Evolutionary conservation across 2,797 vertebrate species (phyloP).

Genomic region (Peromyscus nudipes): DNA sequence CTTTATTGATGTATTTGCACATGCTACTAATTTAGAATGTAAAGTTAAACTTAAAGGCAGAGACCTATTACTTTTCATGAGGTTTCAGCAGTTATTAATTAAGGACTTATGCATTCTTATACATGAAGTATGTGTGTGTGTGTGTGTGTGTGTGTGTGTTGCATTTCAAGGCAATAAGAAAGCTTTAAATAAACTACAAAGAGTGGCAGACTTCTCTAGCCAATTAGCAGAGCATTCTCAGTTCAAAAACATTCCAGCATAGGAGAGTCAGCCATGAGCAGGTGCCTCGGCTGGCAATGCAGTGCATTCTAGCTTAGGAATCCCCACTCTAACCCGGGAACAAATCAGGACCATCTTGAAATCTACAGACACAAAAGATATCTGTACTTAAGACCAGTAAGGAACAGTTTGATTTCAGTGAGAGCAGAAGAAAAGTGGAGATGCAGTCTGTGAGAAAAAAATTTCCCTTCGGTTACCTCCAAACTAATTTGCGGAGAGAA

Average conservation of each 20-base stretch:
- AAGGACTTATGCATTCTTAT: conserved; percentile 29
- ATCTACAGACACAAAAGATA: neutral
- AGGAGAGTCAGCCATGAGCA: neutral
- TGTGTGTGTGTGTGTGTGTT: neutral
- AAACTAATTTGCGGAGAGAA: neutral
- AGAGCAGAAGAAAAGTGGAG: neutral
- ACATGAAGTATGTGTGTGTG: neutral
- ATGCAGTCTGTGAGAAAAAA: neutral
- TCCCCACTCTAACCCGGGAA: neutral
- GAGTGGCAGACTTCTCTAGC: neutral
- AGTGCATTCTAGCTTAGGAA: neutral
- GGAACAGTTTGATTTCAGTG: neutral
- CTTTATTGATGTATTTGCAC: conserved; percentile 1
- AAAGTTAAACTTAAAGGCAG: conserved; percentile 69
- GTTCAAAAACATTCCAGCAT: conserved; percentile 20
- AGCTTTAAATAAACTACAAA: conserved; percentile 63
- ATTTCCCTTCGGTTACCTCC: neutral
- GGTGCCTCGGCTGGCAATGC: neutral
- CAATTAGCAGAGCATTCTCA: neutral
- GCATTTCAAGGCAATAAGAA: conserved; percentile 51
- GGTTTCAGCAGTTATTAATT: conserved; percentile 42
- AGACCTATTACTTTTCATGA: conserved; percentile 19
- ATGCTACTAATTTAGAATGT: conserved; percentile 56
- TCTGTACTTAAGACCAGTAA: neutral
- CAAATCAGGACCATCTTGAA: neutral